Evolutionary conservation across 2,888 invertebrate genomes (phyloP).

Genomic region (Saturnia pavonia): DNA sequence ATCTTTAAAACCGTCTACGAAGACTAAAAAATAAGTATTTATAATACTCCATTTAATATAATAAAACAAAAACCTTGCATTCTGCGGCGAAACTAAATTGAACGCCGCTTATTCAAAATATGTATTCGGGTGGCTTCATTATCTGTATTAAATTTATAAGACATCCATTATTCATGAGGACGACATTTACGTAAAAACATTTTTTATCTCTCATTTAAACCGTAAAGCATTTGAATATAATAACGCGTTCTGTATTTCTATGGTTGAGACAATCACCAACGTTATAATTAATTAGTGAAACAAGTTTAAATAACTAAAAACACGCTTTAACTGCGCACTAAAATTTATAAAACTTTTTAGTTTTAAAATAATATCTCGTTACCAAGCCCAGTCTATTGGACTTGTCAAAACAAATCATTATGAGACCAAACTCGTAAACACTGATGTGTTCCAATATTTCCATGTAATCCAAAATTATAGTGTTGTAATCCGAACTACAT

Average conservation of each 20-base stretch:
- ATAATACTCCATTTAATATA: neutral
- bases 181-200: slow-evolving; percentile 47
- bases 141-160: slow-evolving; percentile 29
- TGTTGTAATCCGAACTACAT: too few relatives aligned
- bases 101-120: slow-evolving; percentile 21
- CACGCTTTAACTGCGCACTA: too few relatives aligned
- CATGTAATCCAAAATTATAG: too few relatives aligned
- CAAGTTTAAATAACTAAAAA: too few relatives aligned
- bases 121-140: slow-evolving; percentile 27
- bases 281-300: slow-evolving; percentile 55
- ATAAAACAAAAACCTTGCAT: slow-evolving; percentile 5
- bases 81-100: slow-evolving; percentile 11
- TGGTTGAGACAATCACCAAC: slow-evolving; percentile 41
- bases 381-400: too few relatives aligned
- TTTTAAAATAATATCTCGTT: too few relatives aligned
- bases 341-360: too few relatives aligned
- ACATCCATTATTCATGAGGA: slow-evolving; percentile 40
- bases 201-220: slow-evolving; percentile 35
- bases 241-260: slow-evolving; percentile 38
- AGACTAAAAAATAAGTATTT: neutral
- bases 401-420: too few relatives aligned
- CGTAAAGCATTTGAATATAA: slow-evolving; percentile 35
- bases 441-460: too few relatives aligned
- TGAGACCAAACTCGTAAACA: too few relatives aligned
- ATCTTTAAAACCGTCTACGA: neutral